Conservation (phyloP, 1,140 invertebrate species). For the Bombus fervidus region DNA sequence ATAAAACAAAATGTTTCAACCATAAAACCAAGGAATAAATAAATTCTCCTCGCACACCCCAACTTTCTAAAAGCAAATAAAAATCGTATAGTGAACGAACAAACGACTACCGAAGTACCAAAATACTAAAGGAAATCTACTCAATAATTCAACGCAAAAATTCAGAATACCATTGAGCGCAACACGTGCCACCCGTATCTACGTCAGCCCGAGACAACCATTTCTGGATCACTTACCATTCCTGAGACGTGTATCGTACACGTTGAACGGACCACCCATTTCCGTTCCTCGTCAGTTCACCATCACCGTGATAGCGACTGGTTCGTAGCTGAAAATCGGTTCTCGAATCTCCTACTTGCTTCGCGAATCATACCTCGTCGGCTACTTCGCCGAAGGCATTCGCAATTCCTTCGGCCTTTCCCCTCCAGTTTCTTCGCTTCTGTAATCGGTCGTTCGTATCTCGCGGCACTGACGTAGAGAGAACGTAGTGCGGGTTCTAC, state of each 20-base stretch:
- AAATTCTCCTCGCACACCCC: no score
- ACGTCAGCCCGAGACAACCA: neutral
- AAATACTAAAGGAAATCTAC: no score
- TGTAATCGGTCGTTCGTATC: conserved; percentile 46
- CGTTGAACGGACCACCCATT: conserved; percentile 2
- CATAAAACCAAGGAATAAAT: no score
- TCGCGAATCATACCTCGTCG: conserved; percentile 20
- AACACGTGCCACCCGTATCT: no score
- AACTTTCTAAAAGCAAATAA: no score
- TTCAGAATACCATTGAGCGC: no score
- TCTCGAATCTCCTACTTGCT: neutral
- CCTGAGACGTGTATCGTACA: conserved; percentile 16
- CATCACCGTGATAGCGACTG: neutral
- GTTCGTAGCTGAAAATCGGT: conserved; percentile 41
- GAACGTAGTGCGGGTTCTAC: conserved; percentile 55
- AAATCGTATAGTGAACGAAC: no score
- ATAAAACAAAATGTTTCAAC: no score
- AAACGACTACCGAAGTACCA: no score
- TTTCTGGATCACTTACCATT: neutral
- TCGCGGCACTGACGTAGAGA: conserved; percentile 54
- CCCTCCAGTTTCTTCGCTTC: neutral
- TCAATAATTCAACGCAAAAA: no score
- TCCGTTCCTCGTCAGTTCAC: conserved; percentile 6
- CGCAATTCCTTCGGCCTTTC: conserved; percentile 51
- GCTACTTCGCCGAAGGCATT: conserved; percentile 56